These are phyloP conservation scores for Tuberolachnus salignus DNA, from an alignment of 2,888 invertebrate species.

Conservation along the genomic window DNA sequence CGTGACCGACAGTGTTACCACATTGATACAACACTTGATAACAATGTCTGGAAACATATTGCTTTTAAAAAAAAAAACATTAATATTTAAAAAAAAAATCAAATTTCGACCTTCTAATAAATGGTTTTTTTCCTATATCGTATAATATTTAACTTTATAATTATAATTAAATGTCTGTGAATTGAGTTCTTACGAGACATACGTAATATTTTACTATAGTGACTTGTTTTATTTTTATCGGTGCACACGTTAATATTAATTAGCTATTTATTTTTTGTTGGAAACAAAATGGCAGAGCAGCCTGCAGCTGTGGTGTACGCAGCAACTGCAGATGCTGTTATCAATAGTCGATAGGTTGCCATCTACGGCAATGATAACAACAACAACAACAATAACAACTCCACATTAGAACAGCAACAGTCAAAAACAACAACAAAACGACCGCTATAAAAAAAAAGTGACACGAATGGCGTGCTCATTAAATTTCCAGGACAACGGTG, in stretches of 20 bases:
- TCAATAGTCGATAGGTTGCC: background rate
- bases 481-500: background rate
- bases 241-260: too few relatives aligned
- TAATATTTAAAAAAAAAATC: background rate
- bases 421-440: background rate
- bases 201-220: background rate
- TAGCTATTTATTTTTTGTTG: background rate
- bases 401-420: background rate
- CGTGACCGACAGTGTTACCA: background rate
- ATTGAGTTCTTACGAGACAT: too few relatives aligned
- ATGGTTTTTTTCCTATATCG: too few relatives aligned
- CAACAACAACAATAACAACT: conserved; percentile 24
- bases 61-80: background rate
- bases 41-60: background rate
- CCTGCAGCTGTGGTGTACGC: background rate
- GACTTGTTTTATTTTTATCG: too few relatives aligned
- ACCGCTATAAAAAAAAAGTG: background rate
- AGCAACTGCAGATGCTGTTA: background rate
- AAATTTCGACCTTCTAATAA: too few relatives aligned
- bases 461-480: conserved; percentile 40
- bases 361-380: background rate
- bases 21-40: background rate
- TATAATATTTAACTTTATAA: too few relatives aligned
- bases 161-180: too few relatives aligned
- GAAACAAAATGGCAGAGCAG: conserved; percentile 34